These are phyloP conservation scores for Tyto alba DNA, from an alignment of 2,113 vertebrate species.

Conservation along the genomic window DNA sequence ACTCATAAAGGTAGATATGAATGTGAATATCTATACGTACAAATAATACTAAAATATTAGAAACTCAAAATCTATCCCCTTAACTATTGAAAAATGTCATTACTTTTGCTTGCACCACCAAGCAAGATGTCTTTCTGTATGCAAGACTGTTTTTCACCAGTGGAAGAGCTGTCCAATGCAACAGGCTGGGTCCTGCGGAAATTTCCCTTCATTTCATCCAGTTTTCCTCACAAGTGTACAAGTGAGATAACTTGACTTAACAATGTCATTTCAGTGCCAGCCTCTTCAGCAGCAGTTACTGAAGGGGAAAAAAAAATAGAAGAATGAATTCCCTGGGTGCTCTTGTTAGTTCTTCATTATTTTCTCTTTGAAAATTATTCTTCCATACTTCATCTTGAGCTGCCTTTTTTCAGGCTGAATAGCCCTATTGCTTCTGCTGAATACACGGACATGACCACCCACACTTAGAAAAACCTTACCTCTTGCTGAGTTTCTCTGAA, in stretches of 20 bases:
- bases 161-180: neutral
- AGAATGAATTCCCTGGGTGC: constrained; percentile 13
- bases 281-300: constrained; percentile 43
- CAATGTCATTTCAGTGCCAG: constrained; percentile 35
- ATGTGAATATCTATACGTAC: neutral
- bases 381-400: constrained; percentile 23
- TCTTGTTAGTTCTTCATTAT: constrained; percentile 59
- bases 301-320: neutral
- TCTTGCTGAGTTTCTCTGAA: constrained; percentile 62
- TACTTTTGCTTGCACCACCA: neutral
- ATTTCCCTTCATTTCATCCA: constrained; percentile 28
- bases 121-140: neutral
- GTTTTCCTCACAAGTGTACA: constrained; percentile 12
- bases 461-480: constrained; percentile 56
- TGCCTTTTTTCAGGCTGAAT: constrained; percentile 43
- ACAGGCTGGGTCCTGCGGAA: neutral
- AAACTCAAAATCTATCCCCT: neutral
- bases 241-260: constrained; percentile 47
- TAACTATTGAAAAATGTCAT: neutral
- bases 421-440: constrained; percentile 31
- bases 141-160: neutral
- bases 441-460: constrained; percentile 42
- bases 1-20: neutral
- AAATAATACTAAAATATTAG: neutral
- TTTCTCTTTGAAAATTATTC: constrained; percentile 56